Evolutionary conservation across 2,797 vertebrate species (phyloP).

Genomic region (Onychomys leucogaster): DNA sequence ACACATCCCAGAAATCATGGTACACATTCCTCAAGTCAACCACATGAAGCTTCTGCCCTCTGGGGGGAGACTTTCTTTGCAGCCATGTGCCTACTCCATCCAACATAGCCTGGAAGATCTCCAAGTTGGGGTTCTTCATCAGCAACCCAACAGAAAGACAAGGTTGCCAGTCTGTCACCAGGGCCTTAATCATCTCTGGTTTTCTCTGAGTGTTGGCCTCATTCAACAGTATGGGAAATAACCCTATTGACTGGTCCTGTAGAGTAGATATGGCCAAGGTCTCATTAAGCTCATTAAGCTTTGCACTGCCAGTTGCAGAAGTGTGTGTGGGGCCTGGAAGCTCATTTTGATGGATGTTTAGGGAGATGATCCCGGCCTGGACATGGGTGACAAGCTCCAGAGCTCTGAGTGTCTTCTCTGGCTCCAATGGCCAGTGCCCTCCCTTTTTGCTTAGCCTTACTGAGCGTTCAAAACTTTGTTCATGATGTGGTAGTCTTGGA

Average conservation of each 20-base stretch:
- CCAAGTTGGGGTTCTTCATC: too few species aligned
- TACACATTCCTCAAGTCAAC: background rate
- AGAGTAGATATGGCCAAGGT: background rate
- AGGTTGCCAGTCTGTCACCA: background rate
- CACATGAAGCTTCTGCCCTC: background rate
- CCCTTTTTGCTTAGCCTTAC: background rate
- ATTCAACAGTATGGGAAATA: background rate
- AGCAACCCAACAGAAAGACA: too few species aligned
- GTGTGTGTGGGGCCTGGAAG: background rate
- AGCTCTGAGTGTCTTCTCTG: too few species aligned
- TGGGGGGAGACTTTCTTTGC: too few species aligned
- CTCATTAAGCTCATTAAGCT: background rate
- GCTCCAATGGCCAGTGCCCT: too few species aligned
- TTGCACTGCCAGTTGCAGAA: background rate
- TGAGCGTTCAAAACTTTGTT: background rate
- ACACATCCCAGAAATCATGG: background rate
- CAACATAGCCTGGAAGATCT: too few species aligned
- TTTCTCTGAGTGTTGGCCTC: background rate
- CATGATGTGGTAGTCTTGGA: background rate
- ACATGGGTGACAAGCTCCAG: too few species aligned
- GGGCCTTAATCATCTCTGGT: background rate
- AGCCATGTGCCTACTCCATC: too few species aligned
- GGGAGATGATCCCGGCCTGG: background rate
- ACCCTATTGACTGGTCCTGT: rapidly evolving
- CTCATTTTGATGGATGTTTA: background rate